phyloP scores from a whole-genome alignment of 2,113 vertebrate species.

The Barnardius zonarius region DNA sequence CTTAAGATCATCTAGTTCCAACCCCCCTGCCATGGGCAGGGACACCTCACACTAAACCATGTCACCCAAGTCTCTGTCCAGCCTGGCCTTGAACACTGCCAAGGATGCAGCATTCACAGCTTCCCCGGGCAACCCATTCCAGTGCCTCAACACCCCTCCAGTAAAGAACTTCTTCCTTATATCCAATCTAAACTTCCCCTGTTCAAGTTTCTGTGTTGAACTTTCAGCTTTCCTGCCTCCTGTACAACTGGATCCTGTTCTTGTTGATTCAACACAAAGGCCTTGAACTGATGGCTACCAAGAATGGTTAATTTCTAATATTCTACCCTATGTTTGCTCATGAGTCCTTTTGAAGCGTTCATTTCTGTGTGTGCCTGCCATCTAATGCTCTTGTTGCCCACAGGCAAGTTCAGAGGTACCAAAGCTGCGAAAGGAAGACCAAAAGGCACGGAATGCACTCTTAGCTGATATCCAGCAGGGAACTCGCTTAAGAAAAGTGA shows the following conservation, averaged over 20 bases:
- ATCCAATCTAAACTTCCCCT: background rate
- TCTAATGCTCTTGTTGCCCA: background rate
- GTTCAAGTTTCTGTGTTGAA: background rate
- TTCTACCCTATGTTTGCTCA: background rate
- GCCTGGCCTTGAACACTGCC: background rate
- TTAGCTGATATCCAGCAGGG: conserved; percentile 93
- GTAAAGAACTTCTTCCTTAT: background rate
- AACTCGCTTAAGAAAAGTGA: conserved; percentile 84
- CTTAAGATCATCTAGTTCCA: background rate
- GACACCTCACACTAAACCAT: background rate
- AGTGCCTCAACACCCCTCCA: background rate
- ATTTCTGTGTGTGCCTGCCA: background rate
- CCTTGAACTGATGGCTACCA: background rate
- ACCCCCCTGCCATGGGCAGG: background rate
- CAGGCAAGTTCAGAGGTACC: conserved; percentile 71
- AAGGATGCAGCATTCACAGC: background rate
- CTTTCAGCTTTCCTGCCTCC: background rate
- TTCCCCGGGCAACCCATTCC: background rate
- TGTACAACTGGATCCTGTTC: background rate
- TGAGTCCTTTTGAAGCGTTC: background rate
- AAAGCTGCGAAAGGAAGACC: conserved; percentile 64
- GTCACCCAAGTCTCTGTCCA: background rate
- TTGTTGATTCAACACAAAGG: accelerated
- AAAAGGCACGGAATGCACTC: conserved; percentile 83
- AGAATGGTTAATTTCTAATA: background rate